Conservation (phyloP, 2,113 vertebrate species). For the Entomyzon cyanotis region DNA sequence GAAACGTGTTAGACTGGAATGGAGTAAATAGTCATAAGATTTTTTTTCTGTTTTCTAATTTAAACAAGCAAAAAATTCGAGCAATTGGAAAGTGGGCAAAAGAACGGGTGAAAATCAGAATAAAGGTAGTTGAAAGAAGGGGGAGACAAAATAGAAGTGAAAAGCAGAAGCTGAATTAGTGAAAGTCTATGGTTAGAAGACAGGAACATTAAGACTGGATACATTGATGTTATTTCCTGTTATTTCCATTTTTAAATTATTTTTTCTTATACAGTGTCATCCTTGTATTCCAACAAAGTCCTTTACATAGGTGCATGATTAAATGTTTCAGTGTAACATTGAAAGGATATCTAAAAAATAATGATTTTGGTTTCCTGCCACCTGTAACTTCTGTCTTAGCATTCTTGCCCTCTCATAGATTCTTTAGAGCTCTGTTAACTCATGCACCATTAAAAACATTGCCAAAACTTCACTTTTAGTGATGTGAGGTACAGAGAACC, state of each 20-base stretch:
- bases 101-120: not conserved
- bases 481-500: not conserved
- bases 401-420: not conserved
- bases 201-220: not conserved
- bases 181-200: conserved; percentile 37
- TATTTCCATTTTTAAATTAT: not conserved
- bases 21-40: not conserved
- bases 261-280: not conserved
- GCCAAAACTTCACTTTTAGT: not conserved
- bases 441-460: not conserved
- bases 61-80: not conserved
- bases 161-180: conserved; percentile 44
- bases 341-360: not conserved
- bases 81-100: not conserved
- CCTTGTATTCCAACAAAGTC: not conserved
- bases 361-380: not conserved
- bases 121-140: not conserved
- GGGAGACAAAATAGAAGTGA: conserved; percentile 23
- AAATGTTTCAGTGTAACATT: not conserved
- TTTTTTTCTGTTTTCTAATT: not conserved
- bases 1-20: not conserved
- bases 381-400: not conserved
- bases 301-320: not conserved
- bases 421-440: not conserved
- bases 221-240: not conserved